Percentiles rank a stretch among this genome's conserved stretches.
Evolutionary conservation across 2,797 vertebrate species (phyloP).

Genomic region (Graptemys geographica): DNA sequence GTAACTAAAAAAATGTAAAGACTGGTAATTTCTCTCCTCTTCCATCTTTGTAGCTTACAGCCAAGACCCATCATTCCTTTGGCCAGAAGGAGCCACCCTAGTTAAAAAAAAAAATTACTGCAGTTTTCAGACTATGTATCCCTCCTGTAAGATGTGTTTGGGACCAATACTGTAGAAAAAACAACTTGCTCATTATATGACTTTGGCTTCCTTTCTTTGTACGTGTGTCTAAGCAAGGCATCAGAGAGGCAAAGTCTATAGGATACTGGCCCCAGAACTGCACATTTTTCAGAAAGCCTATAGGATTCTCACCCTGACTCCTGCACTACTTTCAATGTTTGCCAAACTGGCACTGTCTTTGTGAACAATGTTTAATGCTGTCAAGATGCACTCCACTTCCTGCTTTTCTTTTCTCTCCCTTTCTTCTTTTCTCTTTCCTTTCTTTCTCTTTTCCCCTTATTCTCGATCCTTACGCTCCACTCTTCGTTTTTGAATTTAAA

Average conservation of each 20-base stretch:
- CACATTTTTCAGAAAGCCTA: neutral
- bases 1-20: neutral
- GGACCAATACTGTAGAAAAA: neutral
- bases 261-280: neutral
- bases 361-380: neutral
- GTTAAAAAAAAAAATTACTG: neutral
- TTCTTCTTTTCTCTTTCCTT: neutral
- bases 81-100: neutral
- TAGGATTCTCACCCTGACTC: neutral
- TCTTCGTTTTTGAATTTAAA: conserved; percentile 32
- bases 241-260: neutral
- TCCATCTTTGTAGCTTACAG: neutral
- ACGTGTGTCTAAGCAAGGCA: neutral
- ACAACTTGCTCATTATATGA: neutral
- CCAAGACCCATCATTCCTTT: neutral
- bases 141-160: neutral
- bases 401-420: neutral
- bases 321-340: neutral
- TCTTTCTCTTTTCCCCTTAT: neutral
- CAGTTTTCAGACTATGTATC: neutral
- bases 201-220: neutral
- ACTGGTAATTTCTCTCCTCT: neutral
- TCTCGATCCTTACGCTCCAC: neutral
- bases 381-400: neutral
- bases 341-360: neutral